These are phyloP conservation scores for Loxodonta africana DNA, from an alignment of 2,113 vertebrate species.

Conservation along the genomic window DNA sequence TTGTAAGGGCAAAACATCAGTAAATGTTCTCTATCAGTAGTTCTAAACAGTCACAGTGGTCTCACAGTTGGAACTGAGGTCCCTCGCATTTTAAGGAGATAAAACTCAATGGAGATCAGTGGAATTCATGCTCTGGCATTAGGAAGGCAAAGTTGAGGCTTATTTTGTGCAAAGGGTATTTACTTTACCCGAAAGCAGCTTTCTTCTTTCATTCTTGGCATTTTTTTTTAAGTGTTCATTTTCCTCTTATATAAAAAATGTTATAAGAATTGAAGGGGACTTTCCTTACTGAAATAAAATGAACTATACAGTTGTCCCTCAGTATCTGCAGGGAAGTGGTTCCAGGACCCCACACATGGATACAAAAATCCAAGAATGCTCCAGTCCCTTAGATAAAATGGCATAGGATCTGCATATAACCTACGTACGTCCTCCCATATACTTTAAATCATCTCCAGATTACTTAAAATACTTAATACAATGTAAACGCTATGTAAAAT, in stretches of 20 bases:
- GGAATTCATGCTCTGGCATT: not conserved
- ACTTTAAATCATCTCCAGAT: too few species aligned
- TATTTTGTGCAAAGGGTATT: slow-evolving; percentile 17
- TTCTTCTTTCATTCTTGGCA: slow-evolving; percentile 31
- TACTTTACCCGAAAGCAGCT: slow-evolving; percentile 42
- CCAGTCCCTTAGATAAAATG: too few species aligned
- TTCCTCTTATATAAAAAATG: slow-evolving; percentile 58
- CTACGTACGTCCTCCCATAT: too few species aligned
- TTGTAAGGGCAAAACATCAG: slow-evolving; percentile 44
- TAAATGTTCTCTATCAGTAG: slow-evolving; percentile 69
- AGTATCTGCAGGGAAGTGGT: too few species aligned
- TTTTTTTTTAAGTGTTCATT: slow-evolving; percentile 9
- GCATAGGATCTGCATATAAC: too few species aligned
- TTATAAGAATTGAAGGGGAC: not conserved
- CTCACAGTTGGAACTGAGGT: not conserved
- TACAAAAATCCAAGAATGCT: too few species aligned
- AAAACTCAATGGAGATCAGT: not conserved
- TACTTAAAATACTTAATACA: too few species aligned
- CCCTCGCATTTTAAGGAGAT: slow-evolving; percentile 14
- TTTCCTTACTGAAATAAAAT: slow-evolving; percentile 62
- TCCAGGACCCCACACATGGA: too few species aligned
- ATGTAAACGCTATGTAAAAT: too few species aligned
- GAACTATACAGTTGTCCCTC: not conserved
- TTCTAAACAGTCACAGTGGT: slow-evolving; percentile 51
- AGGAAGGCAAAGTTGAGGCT: not conserved